Percentiles rank a stretch among this genome's conserved stretches.
Evolutionary conservation across 1,140 invertebrate genomes (phyloP).

Genomic region (Chironomus tepperi): DNA sequence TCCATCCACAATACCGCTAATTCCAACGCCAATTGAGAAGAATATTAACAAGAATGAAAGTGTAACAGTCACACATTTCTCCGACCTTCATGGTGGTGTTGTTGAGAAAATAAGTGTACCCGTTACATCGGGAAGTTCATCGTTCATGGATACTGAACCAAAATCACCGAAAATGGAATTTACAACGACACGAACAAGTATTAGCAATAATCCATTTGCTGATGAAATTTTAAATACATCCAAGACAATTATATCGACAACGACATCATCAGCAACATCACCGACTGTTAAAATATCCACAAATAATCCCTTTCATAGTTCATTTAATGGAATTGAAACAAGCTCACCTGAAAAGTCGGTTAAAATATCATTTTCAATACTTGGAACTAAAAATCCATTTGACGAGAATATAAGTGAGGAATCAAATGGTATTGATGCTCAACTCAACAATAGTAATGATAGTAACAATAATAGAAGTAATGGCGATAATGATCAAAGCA

Average conservation of each 20-base stretch:
- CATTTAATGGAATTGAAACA: background rate
- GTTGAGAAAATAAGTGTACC: slow-evolving; percentile 34
- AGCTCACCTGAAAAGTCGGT: background rate
- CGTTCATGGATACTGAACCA: slow-evolving; percentile 2
- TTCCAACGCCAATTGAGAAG: slow-evolving; percentile 14
- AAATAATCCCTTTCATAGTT: slow-evolving; percentile 23
- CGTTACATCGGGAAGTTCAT: slow-evolving; percentile 27
- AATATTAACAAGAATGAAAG: slow-evolving; percentile 34
- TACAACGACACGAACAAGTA: background rate
- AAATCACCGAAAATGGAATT: slow-evolving; percentile 4
- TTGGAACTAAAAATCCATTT: slow-evolving; percentile 1
- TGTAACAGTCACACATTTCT: slow-evolving; percentile 44
- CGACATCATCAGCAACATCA: background rate
- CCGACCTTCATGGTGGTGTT: slow-evolving; percentile 27
- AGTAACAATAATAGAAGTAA: background rate
- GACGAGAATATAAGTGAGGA: background rate
- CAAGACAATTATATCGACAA: slow-evolving; percentile 27
- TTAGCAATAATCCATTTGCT: slow-evolving; percentile 18
- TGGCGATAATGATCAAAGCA: background rate
- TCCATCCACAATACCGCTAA: slow-evolving; percentile 27
- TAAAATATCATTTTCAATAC: background rate
- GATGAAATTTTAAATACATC: slow-evolving; percentile 27
- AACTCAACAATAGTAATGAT: background rate
- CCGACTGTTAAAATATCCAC: slow-evolving; percentile 10
- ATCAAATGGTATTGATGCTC: background rate